Evolutionary conservation across 2,888 invertebrate species (phyloP).

Genomic region (Rhynchonema sp.): DNA sequence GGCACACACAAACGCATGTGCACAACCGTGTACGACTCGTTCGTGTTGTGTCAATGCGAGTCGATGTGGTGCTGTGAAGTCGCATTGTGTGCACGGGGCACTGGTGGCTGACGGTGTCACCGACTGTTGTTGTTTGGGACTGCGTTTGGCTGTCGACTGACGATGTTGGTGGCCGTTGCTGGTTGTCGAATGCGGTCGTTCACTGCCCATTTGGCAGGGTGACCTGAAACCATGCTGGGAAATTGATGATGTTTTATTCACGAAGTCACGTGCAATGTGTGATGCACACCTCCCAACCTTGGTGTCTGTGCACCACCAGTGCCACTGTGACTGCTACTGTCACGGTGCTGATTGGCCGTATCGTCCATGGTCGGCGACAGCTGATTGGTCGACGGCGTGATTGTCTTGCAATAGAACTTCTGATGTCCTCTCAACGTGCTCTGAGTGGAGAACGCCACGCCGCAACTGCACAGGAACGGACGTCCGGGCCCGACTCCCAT

Average conservation of each 20-base stretch:
- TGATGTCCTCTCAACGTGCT: slow-evolving; percentile 1
- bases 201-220: too few species aligned
- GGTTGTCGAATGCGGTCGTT: too few species aligned
- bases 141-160: too few species aligned
- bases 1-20: not conserved
- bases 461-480: slow-evolving; percentile 4
- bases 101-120: too few species aligned
- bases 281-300: too few species aligned
- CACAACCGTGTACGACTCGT: not conserved
- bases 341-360: not conserved
- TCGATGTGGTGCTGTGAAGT: not conserved
- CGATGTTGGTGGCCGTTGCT: too few species aligned
- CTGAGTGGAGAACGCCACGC: slow-evolving; percentile 3
- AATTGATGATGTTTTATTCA: too few species aligned
- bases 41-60: not conserved
- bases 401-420: slow-evolving; percentile 1
- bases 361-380: too few species aligned
- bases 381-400: not conserved
- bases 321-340: not conserved
- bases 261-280: too few species aligned
- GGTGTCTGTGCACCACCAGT: not conserved
- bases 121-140: too few species aligned
- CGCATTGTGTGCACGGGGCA: not conserved
- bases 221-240: too few species aligned
- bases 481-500: not conserved